Base-by-base conservation (phyloP, 2,113 vertebrate species). In the Gnathonemus echidnorhynchus region DNA sequence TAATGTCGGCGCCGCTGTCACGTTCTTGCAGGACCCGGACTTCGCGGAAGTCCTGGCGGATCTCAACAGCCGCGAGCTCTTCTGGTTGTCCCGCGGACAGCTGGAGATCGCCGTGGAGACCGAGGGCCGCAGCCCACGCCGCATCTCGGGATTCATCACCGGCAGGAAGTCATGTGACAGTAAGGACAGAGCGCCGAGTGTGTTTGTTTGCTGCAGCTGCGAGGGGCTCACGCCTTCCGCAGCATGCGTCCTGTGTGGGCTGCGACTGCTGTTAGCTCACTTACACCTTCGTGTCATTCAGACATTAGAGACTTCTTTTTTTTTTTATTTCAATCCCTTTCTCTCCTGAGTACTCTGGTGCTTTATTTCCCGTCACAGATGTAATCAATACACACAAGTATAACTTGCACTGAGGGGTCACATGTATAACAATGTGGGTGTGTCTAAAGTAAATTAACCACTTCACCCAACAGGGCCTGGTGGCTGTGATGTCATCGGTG, bases 1-100 rank as follows among this genome's bases (percentile, higher is more conserved):
- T 31, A 24, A 89, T 19, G 15, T 10, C 49, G 8, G 7, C n/a
- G 11, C 17, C 48, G 9, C 5, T 24, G 15, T 11, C 17, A 24
- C 17, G 0, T 15, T 19, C 39, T 35, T 85, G 53, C 92, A 99
- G 98, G 97, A 98, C 88, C 95, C 97, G 0, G 97, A 98, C 90
- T 98, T 99, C 0, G 98, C 98, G 0, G 98, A 99, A 94, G 98
- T 99, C 91, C 95, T 99, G 93, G 96, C 96, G 0, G 96, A 97
- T 74, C 95, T 99, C 90, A 97, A 97, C 17, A 94, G 95, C 91
- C 97, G 92, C 0, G 98, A 99, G 92, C 96, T 99, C 92, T 96
- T 97, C 92, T 98, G 97, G 98, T 91, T 99, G 87, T 98, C 96
- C 1, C 96, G 96, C 4, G 98, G 98, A 77, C 97, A 99, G 93